Evolutionary conservation across 2,888 invertebrate species (phyloP).

Genomic region (Geophilus truncorum): DNA sequence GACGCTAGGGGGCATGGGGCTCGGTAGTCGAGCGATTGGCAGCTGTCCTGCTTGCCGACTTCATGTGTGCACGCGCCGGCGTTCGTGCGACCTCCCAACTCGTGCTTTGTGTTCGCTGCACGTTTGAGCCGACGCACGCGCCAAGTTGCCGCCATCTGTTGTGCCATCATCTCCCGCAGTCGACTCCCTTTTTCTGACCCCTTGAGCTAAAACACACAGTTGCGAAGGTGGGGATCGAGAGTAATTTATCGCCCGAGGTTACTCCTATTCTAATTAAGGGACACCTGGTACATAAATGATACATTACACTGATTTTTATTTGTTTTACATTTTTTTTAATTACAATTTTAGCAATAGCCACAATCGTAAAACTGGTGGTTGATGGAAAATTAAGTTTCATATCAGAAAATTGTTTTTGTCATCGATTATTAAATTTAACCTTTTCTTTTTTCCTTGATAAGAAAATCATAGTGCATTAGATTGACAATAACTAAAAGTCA

Average conservation of each 20-base stretch:
- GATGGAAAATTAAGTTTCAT: no score
- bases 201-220: slow-evolving; percentile 6
- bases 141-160: slow-evolving; percentile 9
- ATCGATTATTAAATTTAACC: no score
- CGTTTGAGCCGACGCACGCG: not conserved
- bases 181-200: not conserved
- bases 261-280: slow-evolving; percentile 1
- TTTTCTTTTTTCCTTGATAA: no score
- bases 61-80: slow-evolving; percentile 3
- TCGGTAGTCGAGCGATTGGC: not conserved
- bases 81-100: slow-evolving; percentile 3
- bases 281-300: not conserved
- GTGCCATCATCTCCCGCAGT: not conserved
- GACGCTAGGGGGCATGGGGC: slow-evolving; percentile 2
- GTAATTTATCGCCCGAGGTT: not conserved
- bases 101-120: slow-evolving; percentile 9
- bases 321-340: not conserved
- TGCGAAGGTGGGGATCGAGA: not conserved
- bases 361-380: no score
- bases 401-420: no score
- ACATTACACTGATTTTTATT: not conserved
- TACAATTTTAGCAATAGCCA: not conserved
- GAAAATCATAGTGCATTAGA: no score
- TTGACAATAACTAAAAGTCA: no score
- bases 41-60: not conserved